These are phyloP conservation scores for Cichladusa arquata DNA, from an alignment of 2,113 vertebrate species.

Conservation along the genomic window DNA sequence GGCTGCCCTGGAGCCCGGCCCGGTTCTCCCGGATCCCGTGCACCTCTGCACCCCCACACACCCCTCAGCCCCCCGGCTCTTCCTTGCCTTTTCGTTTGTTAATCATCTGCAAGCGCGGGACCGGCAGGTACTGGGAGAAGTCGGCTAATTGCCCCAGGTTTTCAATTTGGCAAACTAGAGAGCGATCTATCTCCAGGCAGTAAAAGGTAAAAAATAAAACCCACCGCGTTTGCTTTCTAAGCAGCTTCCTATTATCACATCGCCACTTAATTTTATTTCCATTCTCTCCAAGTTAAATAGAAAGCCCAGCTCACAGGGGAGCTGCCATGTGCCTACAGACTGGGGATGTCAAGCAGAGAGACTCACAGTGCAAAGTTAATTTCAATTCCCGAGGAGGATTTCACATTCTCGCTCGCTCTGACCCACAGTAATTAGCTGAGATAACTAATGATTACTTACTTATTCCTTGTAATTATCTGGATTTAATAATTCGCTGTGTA, in stretches of 20 bases:
- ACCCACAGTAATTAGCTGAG: constrained; percentile 99
- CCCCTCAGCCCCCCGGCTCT: not conserved
- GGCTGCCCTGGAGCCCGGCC: not conserved
- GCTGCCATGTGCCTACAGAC: constrained; percentile 78
- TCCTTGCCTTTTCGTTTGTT: not conserved
- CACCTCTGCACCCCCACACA: not conserved
- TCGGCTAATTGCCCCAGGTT: not conserved
- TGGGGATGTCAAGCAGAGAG: constrained; percentile 81
- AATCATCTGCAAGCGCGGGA: not conserved
- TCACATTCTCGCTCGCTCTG: constrained; percentile 86
- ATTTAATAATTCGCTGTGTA: constrained; percentile 99
- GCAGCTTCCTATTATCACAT: constrained; percentile 74
- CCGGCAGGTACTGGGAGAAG: not conserved
- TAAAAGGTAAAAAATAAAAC: constrained; percentile 61
- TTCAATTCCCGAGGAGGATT: constrained; percentile 93
- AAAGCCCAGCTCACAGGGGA: constrained; percentile 78
- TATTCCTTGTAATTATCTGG: constrained; percentile 97
- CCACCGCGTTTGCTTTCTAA: constrained; percentile 69
- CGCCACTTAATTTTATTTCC: constrained; percentile 80
- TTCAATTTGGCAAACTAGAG: constrained; percentile 9
- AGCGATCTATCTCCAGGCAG: constrained; percentile 45
- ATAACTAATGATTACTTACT: constrained; percentile 99
- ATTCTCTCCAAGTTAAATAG: constrained; percentile 83
- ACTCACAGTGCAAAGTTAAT: constrained; percentile 89
- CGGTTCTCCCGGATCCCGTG: not conserved